A percentile compares a stretch with the other conserved stretches of the same genome.
Evolutionary conservation across 2,888 invertebrate genomes (phyloP).

Genomic region (Ennomos quercinarius): DNA sequence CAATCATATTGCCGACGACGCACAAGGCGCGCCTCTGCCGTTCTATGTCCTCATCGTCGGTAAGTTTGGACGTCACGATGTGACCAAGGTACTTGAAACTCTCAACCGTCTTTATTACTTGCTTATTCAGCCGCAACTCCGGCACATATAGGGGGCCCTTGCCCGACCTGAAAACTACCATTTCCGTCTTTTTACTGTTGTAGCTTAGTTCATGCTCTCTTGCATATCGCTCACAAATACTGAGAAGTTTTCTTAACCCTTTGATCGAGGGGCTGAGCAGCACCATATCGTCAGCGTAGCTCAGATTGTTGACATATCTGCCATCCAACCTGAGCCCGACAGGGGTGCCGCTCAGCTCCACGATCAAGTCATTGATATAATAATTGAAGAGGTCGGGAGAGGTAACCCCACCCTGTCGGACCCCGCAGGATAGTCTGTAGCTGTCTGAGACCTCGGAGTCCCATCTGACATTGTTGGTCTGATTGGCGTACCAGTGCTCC

Average conservation of each 20-base stretch:
- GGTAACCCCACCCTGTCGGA: neutral
- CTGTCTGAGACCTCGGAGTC: neutral
- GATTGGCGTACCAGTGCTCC: too few relatives aligned
- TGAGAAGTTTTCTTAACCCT: neutral
- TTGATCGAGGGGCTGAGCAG: neutral
- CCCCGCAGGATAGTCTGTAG: slow-evolving; percentile 1
- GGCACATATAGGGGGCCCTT: too few relatives aligned
- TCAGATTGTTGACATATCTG: slow-evolving; percentile 3
- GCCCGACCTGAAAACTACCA: too few relatives aligned
- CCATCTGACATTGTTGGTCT: too few relatives aligned
- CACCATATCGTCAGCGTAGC: slow-evolving; percentile 10
- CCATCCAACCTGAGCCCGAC: neutral
- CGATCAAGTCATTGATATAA: slow-evolving; percentile 6
- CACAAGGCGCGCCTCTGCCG: too few relatives aligned
- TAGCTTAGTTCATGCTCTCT: neutral
- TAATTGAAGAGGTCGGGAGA: slow-evolving; percentile 4
- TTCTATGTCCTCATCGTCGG: too few relatives aligned
- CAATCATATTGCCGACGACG: too few relatives aligned
- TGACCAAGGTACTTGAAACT: too few relatives aligned
- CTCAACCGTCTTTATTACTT: too few relatives aligned
- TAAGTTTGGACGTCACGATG: too few relatives aligned
- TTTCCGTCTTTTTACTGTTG: too few relatives aligned
- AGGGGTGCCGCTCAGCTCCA: slow-evolving; percentile 3
- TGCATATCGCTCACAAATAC: neutral
- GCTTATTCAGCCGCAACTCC: too few relatives aligned